Evolutionary conservation across 2,888 invertebrate species (phyloP), one percentile per base, ranked within the genome.

Genomic region (Coleophora deauratella): DNA sequence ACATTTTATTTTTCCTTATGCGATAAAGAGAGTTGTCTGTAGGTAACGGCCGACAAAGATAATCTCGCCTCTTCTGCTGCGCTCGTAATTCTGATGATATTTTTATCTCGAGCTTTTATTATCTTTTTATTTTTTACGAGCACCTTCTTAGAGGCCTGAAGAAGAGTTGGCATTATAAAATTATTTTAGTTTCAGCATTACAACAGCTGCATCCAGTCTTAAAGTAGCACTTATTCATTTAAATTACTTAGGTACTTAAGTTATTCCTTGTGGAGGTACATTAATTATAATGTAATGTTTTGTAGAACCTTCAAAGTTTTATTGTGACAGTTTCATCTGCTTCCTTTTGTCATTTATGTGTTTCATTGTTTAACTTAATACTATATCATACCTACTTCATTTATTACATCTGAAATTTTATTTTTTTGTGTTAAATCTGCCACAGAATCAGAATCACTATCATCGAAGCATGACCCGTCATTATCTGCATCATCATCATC

Each of bases 81-180:
- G 58, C 57, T 70, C 64, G 54, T 71, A 70, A 73, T 73, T 72
- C 65, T 62, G 59, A 71, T 64, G 64, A 69, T 72, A 65, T 71
- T 76, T 75, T 77, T 74, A 72, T 70, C 61, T 61, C 47, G 57
- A 52, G 55, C 55, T 66, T 71, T 74, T 74, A 70, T 68, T 66
- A 62, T 51, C 54, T 63, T 69, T 71, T 66, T 65, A 69, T 67
- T 66, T 71, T 72, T 72, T 72, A 69, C 57, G 66, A 61, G 50
- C 52, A 45, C 52, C 55, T 55, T 54, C 50, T 61, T 57, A 48
- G 41, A 33, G 42, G 44, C 45, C 50, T 59, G 59, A 43, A 41
- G 50, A 34, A 12, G 48, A 50, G 57, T 66, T 63, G 57, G 60
- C 52, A 50, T 45, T 53, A 57, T 55, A 64, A 57, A 66, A 59